A percentile compares a stretch with the other conserved stretches of the same genome.
Conservation (phyloP, 2,797 vertebrate species). For the Sebastes dallii region DNA sequence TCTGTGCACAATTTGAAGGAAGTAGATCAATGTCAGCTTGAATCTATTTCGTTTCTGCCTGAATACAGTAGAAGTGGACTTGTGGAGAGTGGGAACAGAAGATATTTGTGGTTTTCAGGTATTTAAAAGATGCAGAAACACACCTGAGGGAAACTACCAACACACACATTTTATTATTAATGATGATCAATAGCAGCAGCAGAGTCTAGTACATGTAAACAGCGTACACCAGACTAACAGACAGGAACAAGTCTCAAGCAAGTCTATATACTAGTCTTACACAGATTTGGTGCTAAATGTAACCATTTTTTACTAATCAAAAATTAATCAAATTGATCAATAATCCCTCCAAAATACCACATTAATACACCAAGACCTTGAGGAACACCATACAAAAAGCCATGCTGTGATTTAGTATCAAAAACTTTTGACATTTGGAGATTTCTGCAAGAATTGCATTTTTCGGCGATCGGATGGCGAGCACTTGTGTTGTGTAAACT, state of each 20-base stretch:
- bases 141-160: background rate
- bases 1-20: slow-evolving; percentile 12
- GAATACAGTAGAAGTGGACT: background rate
- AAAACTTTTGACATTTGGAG: fast-evolving
- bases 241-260: too few species aligned
- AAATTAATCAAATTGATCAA: fast-evolving
- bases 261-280: too few species aligned
- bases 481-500: too few species aligned
- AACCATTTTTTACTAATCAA: fast-evolving
- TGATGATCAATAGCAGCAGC: background rate
- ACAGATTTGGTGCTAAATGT: too few species aligned
- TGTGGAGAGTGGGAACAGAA: background rate
- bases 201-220: background rate
- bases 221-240: too few species aligned
- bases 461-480: too few species aligned
- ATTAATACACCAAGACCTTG: too few species aligned
- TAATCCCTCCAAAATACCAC: too few species aligned
- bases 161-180: background rate
- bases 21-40: slow-evolving; percentile 20
- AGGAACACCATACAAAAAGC: too few species aligned
- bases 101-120: background rate
- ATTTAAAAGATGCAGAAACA: background rate
- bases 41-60: slow-evolving; percentile 26
- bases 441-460: too few species aligned
- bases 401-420: too few species aligned